A percentile compares a stretch with the other conserved stretches of the same genome.
Conservation (phyloP, 2,113 vertebrate genomes). For the Bubalus kerabau region DNA sequence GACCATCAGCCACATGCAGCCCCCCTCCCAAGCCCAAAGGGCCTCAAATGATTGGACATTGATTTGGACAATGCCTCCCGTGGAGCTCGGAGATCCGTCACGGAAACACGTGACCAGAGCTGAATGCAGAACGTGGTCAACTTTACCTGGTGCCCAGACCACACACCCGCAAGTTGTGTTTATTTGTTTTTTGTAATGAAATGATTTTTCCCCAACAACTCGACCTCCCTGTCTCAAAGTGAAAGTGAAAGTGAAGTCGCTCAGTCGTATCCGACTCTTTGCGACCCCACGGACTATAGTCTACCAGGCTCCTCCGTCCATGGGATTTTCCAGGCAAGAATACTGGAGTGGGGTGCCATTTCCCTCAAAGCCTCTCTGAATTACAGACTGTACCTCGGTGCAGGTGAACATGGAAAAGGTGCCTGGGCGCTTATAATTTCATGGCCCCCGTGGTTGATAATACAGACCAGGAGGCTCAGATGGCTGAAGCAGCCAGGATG, state of each 20-base stretch:
- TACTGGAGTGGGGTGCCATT: too few species aligned
- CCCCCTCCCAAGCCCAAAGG: neutral
- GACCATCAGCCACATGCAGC: neutral
- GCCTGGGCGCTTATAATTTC: accelerated
- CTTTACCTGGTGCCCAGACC: neutral
- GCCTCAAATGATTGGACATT: neutral
- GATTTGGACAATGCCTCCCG: neutral
- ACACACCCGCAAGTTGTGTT: too few species aligned
- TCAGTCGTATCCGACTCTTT: too few species aligned
- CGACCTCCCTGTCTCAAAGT: neutral
- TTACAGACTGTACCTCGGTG: neutral
- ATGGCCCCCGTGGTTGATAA: neutral
- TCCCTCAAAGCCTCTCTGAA: neutral
- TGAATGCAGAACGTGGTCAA: neutral
- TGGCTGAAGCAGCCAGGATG: neutral
- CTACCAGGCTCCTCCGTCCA: too few species aligned
- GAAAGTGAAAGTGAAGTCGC: too few species aligned
- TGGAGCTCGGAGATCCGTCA: accelerated
- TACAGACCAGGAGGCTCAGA: neutral
- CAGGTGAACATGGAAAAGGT: neutral
- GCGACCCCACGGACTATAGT: too few species aligned
- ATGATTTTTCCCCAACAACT: neutral
- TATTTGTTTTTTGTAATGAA: neutral
- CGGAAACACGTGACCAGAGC: accelerated
- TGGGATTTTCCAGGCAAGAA: too few species aligned